Evolutionary conservation across 2,797 vertebrate species (phyloP), one percentile per base, ranked within the genome.

Genomic region (Cirrhinus molitorella): DNA sequence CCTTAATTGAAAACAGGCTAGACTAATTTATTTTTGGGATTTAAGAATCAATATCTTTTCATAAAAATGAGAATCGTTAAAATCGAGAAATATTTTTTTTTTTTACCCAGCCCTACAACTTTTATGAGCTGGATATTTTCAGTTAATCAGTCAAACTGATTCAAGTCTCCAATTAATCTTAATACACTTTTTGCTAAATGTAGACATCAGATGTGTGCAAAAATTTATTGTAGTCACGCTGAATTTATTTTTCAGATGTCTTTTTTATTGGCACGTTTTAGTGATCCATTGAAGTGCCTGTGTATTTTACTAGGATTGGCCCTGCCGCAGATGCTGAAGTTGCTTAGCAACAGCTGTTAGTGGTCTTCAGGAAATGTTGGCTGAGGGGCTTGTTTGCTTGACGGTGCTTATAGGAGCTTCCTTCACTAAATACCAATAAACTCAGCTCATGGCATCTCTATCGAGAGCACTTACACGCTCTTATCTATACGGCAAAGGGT

Each of bases 301-400:
- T 87, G 34, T 85, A 28, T 81, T 80, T 63, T 34, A 82, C 73
- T 70, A 70, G 78, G 78, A 83, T 83, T 86, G 81, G 78, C 83
- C 59, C 28, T 45, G 23, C 66, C 65, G 55, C 53, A 34, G 53
- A 72, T 78, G 71, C 21, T 71, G 40, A 70, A 81, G 84, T 89
- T 88, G 86, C 86, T 84, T 83, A 82, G 89, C 87, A 87, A 88
- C 88, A 51, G 73, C 75, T 85, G 80, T 76, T 78, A 73, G 84
- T 45, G 47, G 78, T 83, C 75, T 86, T 79, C n/a, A 51, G 71
- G 75, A 83, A 72, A 80, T 65, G 31, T 72, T 74, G 21, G 45
- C 71, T 81, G 9, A 61, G 51, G 53, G 80, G 43, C 40, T 80
- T 83, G 66, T 86, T 77, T 83, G 63, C 79, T 73, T 63, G 76